Evolutionary conservation across 2,888 invertebrate species (phyloP).

Genomic region (Luffia ferchaultella): DNA sequence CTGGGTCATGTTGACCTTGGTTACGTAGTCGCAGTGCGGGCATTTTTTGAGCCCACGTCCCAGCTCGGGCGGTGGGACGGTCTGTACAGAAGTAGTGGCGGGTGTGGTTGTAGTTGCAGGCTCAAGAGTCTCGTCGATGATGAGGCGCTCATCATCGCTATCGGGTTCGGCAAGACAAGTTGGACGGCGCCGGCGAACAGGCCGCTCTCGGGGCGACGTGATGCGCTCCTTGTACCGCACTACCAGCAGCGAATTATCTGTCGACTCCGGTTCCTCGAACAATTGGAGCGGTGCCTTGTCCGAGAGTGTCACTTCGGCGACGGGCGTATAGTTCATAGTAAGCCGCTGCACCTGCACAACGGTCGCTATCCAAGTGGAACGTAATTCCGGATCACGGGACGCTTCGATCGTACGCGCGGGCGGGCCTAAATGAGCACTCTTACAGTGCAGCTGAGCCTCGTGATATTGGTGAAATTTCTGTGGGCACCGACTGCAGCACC

Average conservation of each 20-base stretch:
- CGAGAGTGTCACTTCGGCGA: background rate
- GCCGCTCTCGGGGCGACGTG: slow-evolving; percentile 26
- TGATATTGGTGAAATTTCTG: slow-evolving; percentile 40
- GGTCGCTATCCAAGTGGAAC: slow-evolving; percentile 34
- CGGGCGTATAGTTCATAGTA: slow-evolving; percentile 19
- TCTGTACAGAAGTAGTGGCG: too few relatives aligned
- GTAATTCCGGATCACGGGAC: slow-evolving; percentile 25
- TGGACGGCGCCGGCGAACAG: slow-evolving; percentile 9
- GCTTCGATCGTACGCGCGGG: slow-evolving; percentile 29
- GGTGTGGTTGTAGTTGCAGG: background rate
- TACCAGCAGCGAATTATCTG: slow-evolving; percentile 41
- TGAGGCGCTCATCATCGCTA: slow-evolving; percentile 32
- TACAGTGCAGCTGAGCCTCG: slow-evolving; percentile 48
- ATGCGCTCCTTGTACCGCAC: slow-evolving; percentile 40
- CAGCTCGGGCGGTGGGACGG: too few relatives aligned
- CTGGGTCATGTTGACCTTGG: slow-evolving; percentile 16
- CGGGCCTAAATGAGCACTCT: slow-evolving; percentile 26
- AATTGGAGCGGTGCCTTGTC: background rate
- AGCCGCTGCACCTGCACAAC: slow-evolving; percentile 30
- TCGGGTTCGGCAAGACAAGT: slow-evolving; percentile 18
- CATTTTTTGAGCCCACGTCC: slow-evolving; percentile 30
- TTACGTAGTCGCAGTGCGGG: slow-evolving; percentile 28
- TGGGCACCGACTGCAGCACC: slow-evolving; percentile 42
- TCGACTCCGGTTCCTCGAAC: slow-evolving; percentile 2
- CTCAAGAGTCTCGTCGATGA: slow-evolving; percentile 29